phyloP scores from a whole-genome alignment of 2,113 vertebrate genomes.

The Nibea coibor region DNA sequence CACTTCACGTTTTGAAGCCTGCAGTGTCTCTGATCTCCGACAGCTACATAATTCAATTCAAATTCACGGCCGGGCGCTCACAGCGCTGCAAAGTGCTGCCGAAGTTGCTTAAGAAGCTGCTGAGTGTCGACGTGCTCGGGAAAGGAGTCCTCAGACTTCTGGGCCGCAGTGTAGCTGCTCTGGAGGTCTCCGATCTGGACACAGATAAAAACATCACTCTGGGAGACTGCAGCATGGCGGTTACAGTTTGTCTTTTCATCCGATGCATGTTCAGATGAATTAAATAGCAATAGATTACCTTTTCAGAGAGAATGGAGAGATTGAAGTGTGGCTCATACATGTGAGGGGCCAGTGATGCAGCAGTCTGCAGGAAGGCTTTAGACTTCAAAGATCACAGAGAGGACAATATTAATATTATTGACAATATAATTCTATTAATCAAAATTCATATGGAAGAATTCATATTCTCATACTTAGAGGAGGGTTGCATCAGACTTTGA shows the following conservation, averaged over 20 bases:
- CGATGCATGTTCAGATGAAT: not conserved
- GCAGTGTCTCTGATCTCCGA: not conserved
- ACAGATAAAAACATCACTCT: slow-evolving; percentile 36
- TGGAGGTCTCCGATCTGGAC: slow-evolving; percentile 96
- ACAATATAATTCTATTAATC: not conserved
- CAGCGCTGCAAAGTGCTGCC: slow-evolving; percentile 91
- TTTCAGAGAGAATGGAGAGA: slow-evolving; percentile 91
- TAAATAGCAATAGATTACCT: slow-evolving; percentile 83
- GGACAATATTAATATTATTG: not conserved
- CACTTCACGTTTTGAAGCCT: not conserved
- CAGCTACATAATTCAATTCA: not conserved
- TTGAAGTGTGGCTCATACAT: slow-evolving; percentile 99
- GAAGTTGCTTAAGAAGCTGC: slow-evolving; percentile 91
- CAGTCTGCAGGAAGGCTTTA: slow-evolving; percentile 93
- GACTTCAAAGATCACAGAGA: slow-evolving; percentile 80
- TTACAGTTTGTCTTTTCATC: not conserved
- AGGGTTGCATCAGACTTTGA: not conserved
- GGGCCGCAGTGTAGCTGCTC: slow-evolving; percentile 92
- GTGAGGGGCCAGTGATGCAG: slow-evolving; percentile 91
- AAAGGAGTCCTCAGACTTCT: slow-evolving; percentile 91
- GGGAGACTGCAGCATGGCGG: not conserved
- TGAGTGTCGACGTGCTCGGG: slow-evolving; percentile 96
- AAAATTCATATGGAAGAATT: not conserved
- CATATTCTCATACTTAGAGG: not conserved
- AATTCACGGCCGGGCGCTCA: slow-evolving; percentile 68